phyloP scores from a whole-genome alignment of 2,888 invertebrate species.

The Cacoxenus indagator region DNA sequence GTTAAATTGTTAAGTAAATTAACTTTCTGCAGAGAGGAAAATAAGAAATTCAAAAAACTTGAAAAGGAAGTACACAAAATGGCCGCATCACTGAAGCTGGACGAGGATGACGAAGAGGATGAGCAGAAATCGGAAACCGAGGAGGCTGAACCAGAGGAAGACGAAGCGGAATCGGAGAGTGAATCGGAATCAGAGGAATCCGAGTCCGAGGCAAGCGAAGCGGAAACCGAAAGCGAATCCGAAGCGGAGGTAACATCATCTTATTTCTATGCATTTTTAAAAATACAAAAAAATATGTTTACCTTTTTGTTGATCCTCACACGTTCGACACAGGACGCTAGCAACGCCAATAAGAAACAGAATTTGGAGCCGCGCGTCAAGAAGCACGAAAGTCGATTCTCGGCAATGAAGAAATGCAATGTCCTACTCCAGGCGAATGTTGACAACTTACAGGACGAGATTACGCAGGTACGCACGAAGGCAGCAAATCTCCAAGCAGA shows the following conservation, averaged over 20 bases:
- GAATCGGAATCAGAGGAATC: constrained; percentile 78
- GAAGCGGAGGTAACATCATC: constrained; percentile 52
- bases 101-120: constrained; percentile 76
- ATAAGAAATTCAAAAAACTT: constrained; percentile 84
- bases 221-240: constrained; percentile 64
- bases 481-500: constrained; percentile 84
- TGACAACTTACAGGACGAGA: constrained; percentile 87
- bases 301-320: constrained; percentile 34
- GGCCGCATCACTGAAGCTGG: constrained; percentile 88
- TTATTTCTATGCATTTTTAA: neutral
- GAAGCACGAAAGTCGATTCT: constrained; percentile 83
- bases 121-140: constrained; percentile 67
- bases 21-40: constrained; percentile 76
- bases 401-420: constrained; percentile 89
- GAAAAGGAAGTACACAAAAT: constrained; percentile 93
- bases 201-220: constrained; percentile 73
- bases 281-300: neutral
- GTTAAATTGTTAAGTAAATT: neutral
- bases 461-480: constrained; percentile 85
- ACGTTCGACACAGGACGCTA: constrained; percentile 73
- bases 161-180: constrained; percentile 76
- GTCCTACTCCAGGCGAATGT: constrained; percentile 89
- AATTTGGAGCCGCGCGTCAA: constrained; percentile 78
- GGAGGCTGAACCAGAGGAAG: constrained; percentile 63
- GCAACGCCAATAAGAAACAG: constrained; percentile 77